phyloP scores from a whole-genome alignment of 1,140 invertebrate genomes.

The Tachypleus tridentatus region DNA sequence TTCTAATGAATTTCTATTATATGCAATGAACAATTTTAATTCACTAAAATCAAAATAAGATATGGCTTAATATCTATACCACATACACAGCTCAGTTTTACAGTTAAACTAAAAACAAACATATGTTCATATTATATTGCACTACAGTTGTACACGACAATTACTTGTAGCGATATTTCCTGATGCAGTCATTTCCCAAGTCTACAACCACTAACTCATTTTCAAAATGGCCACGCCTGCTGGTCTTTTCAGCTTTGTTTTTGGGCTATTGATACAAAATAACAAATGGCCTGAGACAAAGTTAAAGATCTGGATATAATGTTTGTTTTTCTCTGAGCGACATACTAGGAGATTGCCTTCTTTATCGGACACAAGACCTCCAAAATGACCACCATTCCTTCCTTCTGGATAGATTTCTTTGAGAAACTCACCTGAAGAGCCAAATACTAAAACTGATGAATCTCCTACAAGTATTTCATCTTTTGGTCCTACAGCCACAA shows the following conservation, averaged over 20 bases:
- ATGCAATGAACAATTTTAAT: no score
- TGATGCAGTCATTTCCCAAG: conserved; percentile 74
- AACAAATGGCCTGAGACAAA: conserved; percentile 49
- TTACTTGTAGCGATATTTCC: conserved; percentile 63
- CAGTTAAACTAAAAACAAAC: no score
- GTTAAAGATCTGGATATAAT: conserved; percentile 59
- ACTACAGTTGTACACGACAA: not conserved
- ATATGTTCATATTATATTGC: no score
- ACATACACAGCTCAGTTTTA: no score
- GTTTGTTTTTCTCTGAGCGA: conserved; percentile 57
- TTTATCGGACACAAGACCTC: conserved; percentile 59
- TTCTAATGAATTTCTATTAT: no score
- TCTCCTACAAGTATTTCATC: conserved; percentile 74
- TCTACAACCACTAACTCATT: conserved; percentile 69
- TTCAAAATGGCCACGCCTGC: conserved; percentile 59
- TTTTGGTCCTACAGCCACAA: conserved; percentile 51
- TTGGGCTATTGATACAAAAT: conserved; percentile 65
- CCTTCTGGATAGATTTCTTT: conserved; percentile 22
- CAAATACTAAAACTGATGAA: conserved; percentile 64
- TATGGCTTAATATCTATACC: no score
- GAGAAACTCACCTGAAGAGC: conserved; percentile 55
- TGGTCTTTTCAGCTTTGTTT: conserved; percentile 62
- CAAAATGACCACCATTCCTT: conserved; percentile 49
- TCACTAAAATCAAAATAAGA: no score
- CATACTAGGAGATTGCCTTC: conserved; percentile 57